Percentiles rank a stretch among this genome's conserved stretches.
Conservation (phyloP, 1,140 invertebrate genomes). For the Drosophila suzukii region DNA sequence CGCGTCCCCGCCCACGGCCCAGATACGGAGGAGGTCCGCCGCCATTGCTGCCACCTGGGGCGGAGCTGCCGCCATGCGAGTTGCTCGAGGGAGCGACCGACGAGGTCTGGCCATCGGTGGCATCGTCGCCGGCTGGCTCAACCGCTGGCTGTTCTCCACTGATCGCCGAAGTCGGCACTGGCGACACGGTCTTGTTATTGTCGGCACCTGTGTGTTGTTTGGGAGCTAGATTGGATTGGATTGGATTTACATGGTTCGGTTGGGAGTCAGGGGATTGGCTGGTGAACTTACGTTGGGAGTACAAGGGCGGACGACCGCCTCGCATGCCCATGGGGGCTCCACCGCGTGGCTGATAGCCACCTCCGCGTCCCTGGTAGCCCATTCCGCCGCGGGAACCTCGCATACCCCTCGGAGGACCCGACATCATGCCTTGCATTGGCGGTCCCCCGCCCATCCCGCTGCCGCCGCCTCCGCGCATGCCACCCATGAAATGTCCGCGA, state of each 20-base stretch:
- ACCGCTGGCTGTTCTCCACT: constrained; percentile 38
- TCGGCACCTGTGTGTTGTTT: constrained; percentile 83
- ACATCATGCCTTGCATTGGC: constrained; percentile 77
- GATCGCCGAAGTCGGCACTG: constrained; percentile 64
- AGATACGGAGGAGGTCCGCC: constrained; percentile 65
- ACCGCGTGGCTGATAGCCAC: constrained; percentile 76
- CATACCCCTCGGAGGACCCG: constrained; percentile 73
- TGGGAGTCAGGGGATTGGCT: neutral
- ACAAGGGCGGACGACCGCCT: constrained; percentile 75
- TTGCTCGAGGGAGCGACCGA: constrained; percentile 29
- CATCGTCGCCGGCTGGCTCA: constrained; percentile 43
- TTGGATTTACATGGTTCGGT: constrained; percentile 12
- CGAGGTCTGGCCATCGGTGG: constrained; percentile 42
- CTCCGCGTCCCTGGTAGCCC: constrained; percentile 70
- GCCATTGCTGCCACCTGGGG: constrained; percentile 42
- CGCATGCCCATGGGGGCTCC: constrained; percentile 79
- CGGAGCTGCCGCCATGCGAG: constrained; percentile 43
- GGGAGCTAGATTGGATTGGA: constrained; percentile 56
- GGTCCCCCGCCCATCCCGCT: constrained; percentile 57
- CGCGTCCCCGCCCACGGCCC: constrained; percentile 73
- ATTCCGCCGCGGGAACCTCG: constrained; percentile 67
- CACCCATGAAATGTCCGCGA: constrained; percentile 79
- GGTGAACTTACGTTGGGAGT: constrained; percentile 72
- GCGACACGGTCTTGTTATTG: constrained; percentile 81
- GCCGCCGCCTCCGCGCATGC: constrained; percentile 74